Conservation (phyloP, 2,797 vertebrate species). For the Melanotaenia nigrans region DNA sequence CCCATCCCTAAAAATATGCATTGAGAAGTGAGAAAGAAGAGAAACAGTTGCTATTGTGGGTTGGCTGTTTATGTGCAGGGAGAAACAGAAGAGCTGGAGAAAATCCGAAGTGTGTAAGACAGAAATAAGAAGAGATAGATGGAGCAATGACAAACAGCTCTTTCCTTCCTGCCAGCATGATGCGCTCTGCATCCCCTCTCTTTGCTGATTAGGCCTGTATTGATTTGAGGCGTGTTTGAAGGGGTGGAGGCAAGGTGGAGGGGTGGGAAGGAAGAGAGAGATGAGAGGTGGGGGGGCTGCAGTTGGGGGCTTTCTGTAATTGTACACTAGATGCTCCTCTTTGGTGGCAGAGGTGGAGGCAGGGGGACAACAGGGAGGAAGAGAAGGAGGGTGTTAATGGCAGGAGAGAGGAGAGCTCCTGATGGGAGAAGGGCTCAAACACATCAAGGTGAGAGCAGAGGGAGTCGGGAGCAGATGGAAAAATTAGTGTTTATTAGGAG, state of each 20-base stretch:
- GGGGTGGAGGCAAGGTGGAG: conserved; percentile 46
- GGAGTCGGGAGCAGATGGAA: conserved; percentile 36
- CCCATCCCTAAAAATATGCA: conserved; percentile 65
- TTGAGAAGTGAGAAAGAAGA: conserved; percentile 47
- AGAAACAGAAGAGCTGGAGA: conserved; percentile 53
- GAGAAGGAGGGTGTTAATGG: conserved; percentile 51
- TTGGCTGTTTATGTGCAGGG: conserved; percentile 51
- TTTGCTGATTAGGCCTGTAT: conserved; percentile 90
- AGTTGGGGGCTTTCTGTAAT: conserved; percentile 81
- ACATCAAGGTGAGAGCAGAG: conserved; percentile 38
- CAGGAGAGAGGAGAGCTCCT: conserved; percentile 64
- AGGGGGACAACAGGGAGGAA: conserved; percentile 67
- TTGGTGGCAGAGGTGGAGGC: conserved; percentile 70
- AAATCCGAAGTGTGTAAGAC: conserved; percentile 59
- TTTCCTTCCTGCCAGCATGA: conserved; percentile 87
- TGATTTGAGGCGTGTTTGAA: conserved; percentile 89
- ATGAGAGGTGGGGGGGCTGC: conserved; percentile 55
- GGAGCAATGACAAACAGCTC: conserved; percentile 87
- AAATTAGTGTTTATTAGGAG: conserved; percentile 38
- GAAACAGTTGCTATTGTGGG: conserved; percentile 60
- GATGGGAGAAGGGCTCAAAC: conserved; percentile 73
- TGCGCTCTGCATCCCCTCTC: conserved; percentile 84
- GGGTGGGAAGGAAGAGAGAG: conserved; percentile 51
- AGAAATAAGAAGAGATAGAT: conserved; percentile 60
- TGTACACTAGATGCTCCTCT: conserved; percentile 85